A percentile compares a stretch with the other conserved stretches of the same genome.
phyloP scores from a whole-genome alignment of 2,113 vertebrate genomes.

The Python bivittatus region DNA sequence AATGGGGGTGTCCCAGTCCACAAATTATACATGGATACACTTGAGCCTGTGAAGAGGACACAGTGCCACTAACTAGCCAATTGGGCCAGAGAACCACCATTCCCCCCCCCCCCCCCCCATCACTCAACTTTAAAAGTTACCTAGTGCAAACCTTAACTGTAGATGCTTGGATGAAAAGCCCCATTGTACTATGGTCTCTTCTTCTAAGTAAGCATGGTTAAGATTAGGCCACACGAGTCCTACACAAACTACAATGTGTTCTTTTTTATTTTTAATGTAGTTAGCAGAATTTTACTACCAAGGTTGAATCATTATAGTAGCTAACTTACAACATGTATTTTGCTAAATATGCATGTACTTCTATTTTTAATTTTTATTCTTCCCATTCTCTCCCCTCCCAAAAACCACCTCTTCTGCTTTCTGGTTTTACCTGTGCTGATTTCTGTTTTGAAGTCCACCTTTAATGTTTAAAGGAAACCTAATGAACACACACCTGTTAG shows the following conservation, averaged over 20 bases:
- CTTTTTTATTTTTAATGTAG: constrained; percentile 44
- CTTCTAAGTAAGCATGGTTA: constrained; percentile 11
- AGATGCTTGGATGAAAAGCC: constrained; percentile 12
- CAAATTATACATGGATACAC: not conserved
- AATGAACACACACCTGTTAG: constrained; percentile 20
- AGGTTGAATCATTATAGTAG: constrained; percentile 56
- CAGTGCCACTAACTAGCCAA: constrained; percentile 1
- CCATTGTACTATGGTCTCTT: not conserved
- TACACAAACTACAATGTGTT: constrained; percentile 27
- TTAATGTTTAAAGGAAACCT: constrained; percentile 11
- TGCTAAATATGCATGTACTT: constrained; percentile 58
- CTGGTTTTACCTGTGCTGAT: constrained; percentile 42
- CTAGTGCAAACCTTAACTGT: constrained; percentile 6
- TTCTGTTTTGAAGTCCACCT: constrained; percentile 22
- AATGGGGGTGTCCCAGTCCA: constrained; percentile 21
- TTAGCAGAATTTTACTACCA: constrained; percentile 57
- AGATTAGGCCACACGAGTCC: constrained; percentile 29
- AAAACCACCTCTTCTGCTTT: constrained; percentile 33
- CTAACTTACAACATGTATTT: constrained; percentile 57
- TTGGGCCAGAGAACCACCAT: constrained; percentile 28
- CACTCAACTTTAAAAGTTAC: constrained; percentile 37
- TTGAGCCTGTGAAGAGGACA: constrained; percentile 17
- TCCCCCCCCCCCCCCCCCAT: not conserved
- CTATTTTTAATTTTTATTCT: constrained; percentile 38
- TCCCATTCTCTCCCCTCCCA: constrained; percentile 15